These are phyloP conservation scores for Saccopteryx leptura DNA, from an alignment of 2,113 vertebrate genomes.

Conservation along the genomic window DNA sequence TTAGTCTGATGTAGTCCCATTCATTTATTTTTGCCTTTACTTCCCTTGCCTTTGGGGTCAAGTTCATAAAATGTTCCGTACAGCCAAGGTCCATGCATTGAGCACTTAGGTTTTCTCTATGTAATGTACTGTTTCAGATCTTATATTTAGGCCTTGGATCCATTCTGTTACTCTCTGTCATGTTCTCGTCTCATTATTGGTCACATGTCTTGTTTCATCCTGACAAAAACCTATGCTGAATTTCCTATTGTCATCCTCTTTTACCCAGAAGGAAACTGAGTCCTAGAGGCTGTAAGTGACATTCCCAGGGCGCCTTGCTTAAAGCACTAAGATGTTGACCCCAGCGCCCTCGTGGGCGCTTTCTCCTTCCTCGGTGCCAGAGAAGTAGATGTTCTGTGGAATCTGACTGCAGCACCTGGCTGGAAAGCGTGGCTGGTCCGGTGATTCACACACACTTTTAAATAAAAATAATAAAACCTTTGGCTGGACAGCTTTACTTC, in stretches of 20 bases:
- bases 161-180: too few relatives aligned
- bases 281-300: neutral
- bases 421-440: constrained; percentile 39
- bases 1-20: too few relatives aligned
- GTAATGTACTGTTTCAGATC: too few relatives aligned
- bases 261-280: neutral
- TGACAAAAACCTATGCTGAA: neutral
- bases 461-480: constrained; percentile 82
- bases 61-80: too few relatives aligned
- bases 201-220: neutral
- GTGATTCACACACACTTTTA: constrained; percentile 80
- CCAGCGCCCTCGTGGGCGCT: neutral
- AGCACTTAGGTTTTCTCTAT: too few relatives aligned
- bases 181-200: neutral
- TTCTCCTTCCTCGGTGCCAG: neutral
- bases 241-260: neutral
- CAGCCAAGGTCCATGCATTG: too few relatives aligned
- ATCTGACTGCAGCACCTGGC: constrained; percentile 59
- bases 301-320: neutral
- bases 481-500: constrained; percentile 69
- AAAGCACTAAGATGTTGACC: neutral
- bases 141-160: too few relatives aligned
- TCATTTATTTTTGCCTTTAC: too few relatives aligned
- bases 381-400: constrained; percentile 30
- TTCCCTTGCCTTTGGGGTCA: too few relatives aligned